Percentiles rank a stretch among this genome's conserved stretches.
Conservation (phyloP, 2,888 invertebrate genomes). For the Microctonus aethiopoides region DNA sequence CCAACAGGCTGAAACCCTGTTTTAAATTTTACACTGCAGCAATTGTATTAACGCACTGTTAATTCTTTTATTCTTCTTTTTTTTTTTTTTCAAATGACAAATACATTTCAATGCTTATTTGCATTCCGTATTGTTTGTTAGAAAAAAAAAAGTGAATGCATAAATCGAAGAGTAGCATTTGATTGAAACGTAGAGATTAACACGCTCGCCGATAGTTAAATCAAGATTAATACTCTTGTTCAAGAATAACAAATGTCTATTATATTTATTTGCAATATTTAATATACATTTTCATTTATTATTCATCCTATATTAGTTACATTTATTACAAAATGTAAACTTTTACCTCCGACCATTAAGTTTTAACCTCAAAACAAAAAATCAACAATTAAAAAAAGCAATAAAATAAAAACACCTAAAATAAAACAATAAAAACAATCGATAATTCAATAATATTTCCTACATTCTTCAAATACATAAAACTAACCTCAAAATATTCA, state of each 20-base stretch:
- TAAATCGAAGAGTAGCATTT: background rate
- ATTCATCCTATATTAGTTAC: too few species aligned
- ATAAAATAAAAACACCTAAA: background rate
- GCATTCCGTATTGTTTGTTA: background rate
- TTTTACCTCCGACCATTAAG: too few species aligned
- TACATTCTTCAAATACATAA: background rate
- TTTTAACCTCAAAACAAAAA: background rate
- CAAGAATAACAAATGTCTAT: background rate
- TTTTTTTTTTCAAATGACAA: background rate
- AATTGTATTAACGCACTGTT: background rate
- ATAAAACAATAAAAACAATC: background rate
- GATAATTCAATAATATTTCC: background rate
- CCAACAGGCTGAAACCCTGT: background rate
- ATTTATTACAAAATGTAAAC: too few species aligned
- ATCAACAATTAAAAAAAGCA: background rate
- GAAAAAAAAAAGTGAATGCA: background rate
- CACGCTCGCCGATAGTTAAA: background rate
- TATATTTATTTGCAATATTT: background rate
- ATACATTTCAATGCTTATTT: background rate
- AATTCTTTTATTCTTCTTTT: too few species aligned
- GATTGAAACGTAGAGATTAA: background rate
- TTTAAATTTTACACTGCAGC: background rate
- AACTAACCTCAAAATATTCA: background rate
- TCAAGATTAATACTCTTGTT: background rate
- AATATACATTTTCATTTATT: too few species aligned